These are phyloP conservation scores for Magallana nippona DNA, from an alignment of 2,888 invertebrate species.

Conservation along the genomic window DNA sequence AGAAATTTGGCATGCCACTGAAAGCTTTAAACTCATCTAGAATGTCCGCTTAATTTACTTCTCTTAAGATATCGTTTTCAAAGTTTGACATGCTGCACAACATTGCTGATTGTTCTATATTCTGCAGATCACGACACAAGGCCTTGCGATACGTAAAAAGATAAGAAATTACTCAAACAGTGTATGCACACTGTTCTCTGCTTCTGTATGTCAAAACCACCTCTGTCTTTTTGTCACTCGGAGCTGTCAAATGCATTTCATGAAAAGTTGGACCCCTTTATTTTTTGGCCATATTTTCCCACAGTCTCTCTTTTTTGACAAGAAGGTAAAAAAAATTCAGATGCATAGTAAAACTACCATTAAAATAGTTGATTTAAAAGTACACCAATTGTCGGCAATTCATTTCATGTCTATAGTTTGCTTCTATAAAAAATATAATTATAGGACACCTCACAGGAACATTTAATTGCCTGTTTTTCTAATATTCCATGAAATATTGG, in stretches of 20 bases:
- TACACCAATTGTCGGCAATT: background rate
- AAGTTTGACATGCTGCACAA: conserved; percentile 9
- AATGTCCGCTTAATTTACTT: conserved; percentile 6
- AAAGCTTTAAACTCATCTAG: conserved; percentile 12
- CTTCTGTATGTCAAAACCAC: conserved; percentile 1
- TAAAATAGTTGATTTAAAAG: conserved; percentile 1
- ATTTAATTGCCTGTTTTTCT: background rate
- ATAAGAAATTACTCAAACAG: background rate
- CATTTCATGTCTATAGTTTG: background rate
- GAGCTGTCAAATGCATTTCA: background rate
- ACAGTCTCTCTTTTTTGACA: background rate
- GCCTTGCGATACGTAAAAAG: background rate
- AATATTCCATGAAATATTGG: background rate
- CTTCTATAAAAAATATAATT: no score
- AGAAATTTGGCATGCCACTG: background rate
- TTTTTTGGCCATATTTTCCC: background rate
- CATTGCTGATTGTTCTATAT: background rate
- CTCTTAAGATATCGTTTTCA: conserved; percentile 24
- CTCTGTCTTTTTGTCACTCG: conserved; percentile 9
- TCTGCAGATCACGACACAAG: conserved; percentile 7
- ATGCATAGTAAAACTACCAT: background rate
- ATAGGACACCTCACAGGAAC: no score
- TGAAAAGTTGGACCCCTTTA: conserved; percentile 1
- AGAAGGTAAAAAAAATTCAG: background rate
- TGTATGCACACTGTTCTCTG: background rate